Conservation (phyloP, 1,140 invertebrate species). For the Drosophila azteca region DNA sequence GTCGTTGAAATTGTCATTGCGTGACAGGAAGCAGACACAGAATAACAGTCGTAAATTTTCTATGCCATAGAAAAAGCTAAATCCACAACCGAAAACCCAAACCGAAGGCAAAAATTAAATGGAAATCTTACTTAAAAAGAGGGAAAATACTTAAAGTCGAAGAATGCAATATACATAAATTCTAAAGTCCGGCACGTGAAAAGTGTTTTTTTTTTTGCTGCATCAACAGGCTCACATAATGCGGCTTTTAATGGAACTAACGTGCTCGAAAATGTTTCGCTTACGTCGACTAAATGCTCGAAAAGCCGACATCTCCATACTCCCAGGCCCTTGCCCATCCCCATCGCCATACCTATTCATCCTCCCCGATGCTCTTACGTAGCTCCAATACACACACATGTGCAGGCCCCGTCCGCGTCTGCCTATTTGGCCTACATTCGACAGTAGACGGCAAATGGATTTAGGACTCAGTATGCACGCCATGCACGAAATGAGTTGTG, state of each 20-base stretch:
- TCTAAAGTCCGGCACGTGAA: constrained; percentile 48
- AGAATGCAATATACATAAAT: constrained; percentile 53
- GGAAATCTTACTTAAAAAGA: too few species aligned
- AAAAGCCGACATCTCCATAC: not conserved
- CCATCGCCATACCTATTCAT: not conserved
- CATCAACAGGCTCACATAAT: constrained; percentile 47
- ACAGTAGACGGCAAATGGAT: constrained; percentile 26
- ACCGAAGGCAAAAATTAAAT: too few species aligned
- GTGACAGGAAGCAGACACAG: too few species aligned
- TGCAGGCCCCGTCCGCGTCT: not conserved
- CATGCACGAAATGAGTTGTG: constrained; percentile 45
- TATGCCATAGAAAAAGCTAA: too few species aligned
- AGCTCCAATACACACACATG: not conserved
- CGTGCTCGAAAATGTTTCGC: constrained; percentile 59
- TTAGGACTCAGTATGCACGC: constrained; percentile 35
- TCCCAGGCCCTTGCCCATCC: not conserved
- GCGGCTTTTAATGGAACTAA: constrained; percentile 67
- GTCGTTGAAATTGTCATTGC: too few species aligned
- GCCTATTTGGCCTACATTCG: not conserved
- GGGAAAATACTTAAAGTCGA: not conserved
- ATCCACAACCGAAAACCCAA: too few species aligned
- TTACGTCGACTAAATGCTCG: constrained; percentile 26
- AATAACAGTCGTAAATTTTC: too few species aligned
- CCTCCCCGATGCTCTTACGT: not conserved
- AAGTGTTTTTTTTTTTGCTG: constrained; percentile 4